Conservation (phyloP, 2,888 invertebrate species). For the Cylindroiulus punctatus region DNA sequence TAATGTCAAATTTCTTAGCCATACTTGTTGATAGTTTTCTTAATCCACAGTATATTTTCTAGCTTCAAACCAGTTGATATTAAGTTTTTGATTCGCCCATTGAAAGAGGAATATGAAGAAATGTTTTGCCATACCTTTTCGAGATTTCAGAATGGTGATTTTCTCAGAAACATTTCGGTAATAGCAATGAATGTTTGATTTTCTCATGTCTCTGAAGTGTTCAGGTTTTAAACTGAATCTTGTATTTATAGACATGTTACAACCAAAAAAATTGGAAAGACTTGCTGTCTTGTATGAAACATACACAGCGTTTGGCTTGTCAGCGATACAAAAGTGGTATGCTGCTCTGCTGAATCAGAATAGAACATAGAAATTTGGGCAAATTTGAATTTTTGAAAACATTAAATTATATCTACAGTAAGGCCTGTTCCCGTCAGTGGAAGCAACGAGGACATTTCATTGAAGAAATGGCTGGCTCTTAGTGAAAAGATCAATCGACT, state of each 20-base stretch:
- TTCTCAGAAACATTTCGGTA: slow-evolving; percentile 80
- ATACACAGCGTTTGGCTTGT: slow-evolving; percentile 76
- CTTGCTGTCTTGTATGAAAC: slow-evolving; percentile 79
- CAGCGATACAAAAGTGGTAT: slow-evolving; percentile 63
- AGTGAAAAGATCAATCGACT: slow-evolving; percentile 77
- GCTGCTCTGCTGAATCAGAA: neutral
- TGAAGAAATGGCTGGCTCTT: slow-evolving; percentile 73
- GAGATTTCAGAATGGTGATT: slow-evolving; percentile 82
- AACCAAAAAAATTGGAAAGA: slow-evolving; percentile 78
- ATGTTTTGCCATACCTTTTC: slow-evolving; percentile 81
- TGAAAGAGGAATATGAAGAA: slow-evolving; percentile 83
- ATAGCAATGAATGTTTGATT: slow-evolving; percentile 48
- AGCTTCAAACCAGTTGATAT: slow-evolving; percentile 92
- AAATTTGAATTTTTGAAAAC: neutral
- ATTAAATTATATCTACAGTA: neutral
- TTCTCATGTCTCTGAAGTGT: neutral
- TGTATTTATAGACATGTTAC: slow-evolving; percentile 71
- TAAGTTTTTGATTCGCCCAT: slow-evolving; percentile 81
- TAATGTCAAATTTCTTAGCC: slow-evolving; percentile 52
- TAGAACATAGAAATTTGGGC: neutral
- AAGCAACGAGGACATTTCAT: slow-evolving; percentile 52
- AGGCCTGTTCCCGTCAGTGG: slow-evolving; percentile 35
- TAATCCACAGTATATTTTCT: slow-evolving; percentile 55
- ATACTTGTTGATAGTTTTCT: slow-evolving; percentile 53
- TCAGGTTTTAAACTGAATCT: slow-evolving; percentile 47